Base-by-base conservation (phyloP, 2,113 vertebrate genomes). In the Archilochus colubris region DNA sequence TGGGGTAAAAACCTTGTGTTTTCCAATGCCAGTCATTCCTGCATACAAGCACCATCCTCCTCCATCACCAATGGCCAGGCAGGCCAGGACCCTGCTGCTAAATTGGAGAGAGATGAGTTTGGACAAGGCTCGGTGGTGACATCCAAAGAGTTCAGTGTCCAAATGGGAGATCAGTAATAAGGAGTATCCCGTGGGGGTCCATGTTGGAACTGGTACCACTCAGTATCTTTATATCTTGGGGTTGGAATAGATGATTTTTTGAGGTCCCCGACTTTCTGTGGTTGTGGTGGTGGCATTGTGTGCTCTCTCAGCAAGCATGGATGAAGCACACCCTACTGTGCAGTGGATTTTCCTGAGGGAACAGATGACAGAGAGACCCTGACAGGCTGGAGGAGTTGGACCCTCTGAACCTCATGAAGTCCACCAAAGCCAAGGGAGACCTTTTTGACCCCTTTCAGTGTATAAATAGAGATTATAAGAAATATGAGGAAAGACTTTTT, bases 121-220 rank as follows among this genome's bases (percentile, higher is more conserved):
- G 68, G 50, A 31, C 10, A 30, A 61, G n/a, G 17, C n/a, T 69
- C 40, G 31, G 33, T 44, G 59, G 23, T 40, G 2, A 4, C n/a
- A 19, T 46, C n/a, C 46, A 44, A 69, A 54, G 55, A 62, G 12
- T 57, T 88, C 38, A 8, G 1, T 20, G 40, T 76, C 28, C 59
- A 18, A 22, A 16, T 8, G 36, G 36, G 21, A 48, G 54, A 7
- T 48, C 7, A 14, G 23, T 16, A 67, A 30, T 17, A 36, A 74
- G 24, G 22, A 21, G 6, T 30, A 12, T 64, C 53, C 11, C 19
- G 88, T 22, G 22, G 44, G 6, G 50, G 7, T 76, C 54, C 0
- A 0, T 64, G 8, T 0, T 19, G 44, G 68, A 15, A 16, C 13
- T 3, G 28, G 14, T 27, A 25, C 51, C 24, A 14, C 14, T 53